phyloP scores from a whole-genome alignment of 2,888 invertebrate genomes.

The Lamellibrachia satsuma region DNA sequence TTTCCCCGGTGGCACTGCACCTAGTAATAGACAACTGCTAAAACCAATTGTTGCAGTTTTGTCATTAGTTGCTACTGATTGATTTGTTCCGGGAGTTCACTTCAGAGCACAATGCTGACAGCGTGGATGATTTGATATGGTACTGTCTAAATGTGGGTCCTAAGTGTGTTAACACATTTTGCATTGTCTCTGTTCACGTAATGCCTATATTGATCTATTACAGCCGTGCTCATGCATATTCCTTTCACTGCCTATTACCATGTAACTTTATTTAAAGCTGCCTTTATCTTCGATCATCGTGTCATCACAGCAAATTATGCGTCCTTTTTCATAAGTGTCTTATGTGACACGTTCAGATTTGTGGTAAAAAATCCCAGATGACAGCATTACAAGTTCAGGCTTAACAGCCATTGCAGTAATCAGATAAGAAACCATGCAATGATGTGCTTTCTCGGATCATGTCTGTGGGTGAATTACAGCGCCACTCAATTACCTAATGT shows the following conservation, averaged over 20 bases:
- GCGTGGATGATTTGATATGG: not conserved
- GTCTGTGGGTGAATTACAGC: not conserved
- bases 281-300: not conserved
- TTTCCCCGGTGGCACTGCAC: not conserved
- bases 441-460: slow-evolving; percentile 6
- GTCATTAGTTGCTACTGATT: not conserved
- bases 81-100: not conserved
- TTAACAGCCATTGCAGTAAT: not conserved
- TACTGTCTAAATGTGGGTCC: slow-evolving; percentile 4
- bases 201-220: not conserved
- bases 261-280: not conserved
- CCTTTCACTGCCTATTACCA: not conserved
- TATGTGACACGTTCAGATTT: not conserved
- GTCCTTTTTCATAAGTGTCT: not conserved
- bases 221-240: not conserved
- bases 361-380: not conserved
- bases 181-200: not conserved
- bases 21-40: slow-evolving; percentile 17
- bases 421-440: not conserved
- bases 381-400: not conserved
- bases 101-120: not conserved
- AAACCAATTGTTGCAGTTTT: slow-evolving; percentile 1
- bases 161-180: not conserved
- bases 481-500: slow-evolving; percentile 13
- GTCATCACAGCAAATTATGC: slow-evolving; percentile 17